Percentiles rank a stretch among this genome's conserved stretches.
Conservation (phyloP, 2,888 invertebrate species). For the Suillia variegata region DNA sequence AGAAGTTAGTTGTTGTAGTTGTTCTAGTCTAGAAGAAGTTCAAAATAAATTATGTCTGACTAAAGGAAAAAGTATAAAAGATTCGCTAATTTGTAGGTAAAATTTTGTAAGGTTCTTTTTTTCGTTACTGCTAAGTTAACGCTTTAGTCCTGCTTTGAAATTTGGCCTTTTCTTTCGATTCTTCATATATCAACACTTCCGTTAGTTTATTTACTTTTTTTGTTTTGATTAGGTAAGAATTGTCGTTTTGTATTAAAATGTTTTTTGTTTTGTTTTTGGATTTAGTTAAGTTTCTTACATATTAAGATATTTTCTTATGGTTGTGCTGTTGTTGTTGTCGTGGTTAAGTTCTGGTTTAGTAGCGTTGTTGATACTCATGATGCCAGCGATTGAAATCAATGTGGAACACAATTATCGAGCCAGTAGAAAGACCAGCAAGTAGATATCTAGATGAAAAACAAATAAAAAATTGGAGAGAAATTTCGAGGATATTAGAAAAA, state of each 20-base stretch:
- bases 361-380: slow-evolving; percentile 93
- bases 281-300: no score
- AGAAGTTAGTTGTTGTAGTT: no score
- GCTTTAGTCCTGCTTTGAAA: neutral
- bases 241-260: neutral
- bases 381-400: slow-evolving; percentile 99
- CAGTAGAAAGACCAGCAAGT: slow-evolving; percentile 94
- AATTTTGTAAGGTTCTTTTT: neutral
- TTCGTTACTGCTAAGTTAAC: neutral
- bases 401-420: slow-evolving; percentile 98
- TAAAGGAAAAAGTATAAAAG: no score
- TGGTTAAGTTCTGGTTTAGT: slow-evolving; percentile 64
- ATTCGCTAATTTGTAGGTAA: no score
- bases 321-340: neutral
- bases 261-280: neutral
- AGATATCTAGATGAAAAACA: slow-evolving; percentile 80
- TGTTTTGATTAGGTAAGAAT: no score
- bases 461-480: no score
- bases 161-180: neutral
- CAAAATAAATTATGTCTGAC: no score
- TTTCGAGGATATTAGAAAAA: no score
- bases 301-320: neutral
- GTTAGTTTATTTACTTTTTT: no score
- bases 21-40: no score
- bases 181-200: neutral